Evolutionary conservation across 2,888 invertebrate genomes (phyloP).

Genomic region (Erannis defoliaria): DNA sequence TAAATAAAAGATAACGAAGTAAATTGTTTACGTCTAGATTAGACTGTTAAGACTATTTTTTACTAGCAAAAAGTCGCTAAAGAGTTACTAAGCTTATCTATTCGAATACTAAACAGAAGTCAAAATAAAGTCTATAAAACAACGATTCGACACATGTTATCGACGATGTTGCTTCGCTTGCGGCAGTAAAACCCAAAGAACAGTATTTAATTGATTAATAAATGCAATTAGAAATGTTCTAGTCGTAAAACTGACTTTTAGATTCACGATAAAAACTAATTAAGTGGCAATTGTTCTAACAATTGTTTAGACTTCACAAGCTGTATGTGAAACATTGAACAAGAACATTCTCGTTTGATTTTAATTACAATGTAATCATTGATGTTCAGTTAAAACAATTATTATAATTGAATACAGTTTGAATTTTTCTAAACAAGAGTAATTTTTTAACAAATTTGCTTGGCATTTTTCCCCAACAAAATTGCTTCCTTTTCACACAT

Average conservation of each 20-base stretch:
- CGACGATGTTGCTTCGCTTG: conserved; percentile 39
- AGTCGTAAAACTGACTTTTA: conserved; percentile 51
- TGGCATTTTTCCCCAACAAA: neutral
- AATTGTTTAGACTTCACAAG: conserved; percentile 48
- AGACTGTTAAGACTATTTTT: conserved; percentile 5
- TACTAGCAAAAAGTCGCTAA: conserved; percentile 6
- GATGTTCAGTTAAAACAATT: conserved; percentile 21
- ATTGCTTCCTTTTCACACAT: too few relatives aligned
- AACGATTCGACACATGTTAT: conserved; percentile 37
- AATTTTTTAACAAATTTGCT: neutral
- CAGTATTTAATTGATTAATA: conserved; percentile 57
- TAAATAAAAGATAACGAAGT: neutral
- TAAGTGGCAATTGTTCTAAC: conserved; percentile 53
- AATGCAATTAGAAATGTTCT: conserved; percentile 58
- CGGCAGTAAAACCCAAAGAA: conserved; percentile 46
- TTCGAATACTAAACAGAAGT: conserved; percentile 34
- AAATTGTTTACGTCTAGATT: neutral
- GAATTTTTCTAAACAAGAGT: neutral
- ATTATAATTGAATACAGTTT: neutral
- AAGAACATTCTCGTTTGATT: conserved; percentile 19
- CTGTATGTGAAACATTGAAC: conserved; percentile 36
- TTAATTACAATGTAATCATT: conserved; percentile 25
- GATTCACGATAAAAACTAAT: conserved; percentile 56
- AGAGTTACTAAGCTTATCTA: neutral
- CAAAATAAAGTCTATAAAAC: conserved; percentile 30